Base-by-base conservation (phyloP, 1,140 invertebrate species). In the Drosophila triauraria region DNA sequence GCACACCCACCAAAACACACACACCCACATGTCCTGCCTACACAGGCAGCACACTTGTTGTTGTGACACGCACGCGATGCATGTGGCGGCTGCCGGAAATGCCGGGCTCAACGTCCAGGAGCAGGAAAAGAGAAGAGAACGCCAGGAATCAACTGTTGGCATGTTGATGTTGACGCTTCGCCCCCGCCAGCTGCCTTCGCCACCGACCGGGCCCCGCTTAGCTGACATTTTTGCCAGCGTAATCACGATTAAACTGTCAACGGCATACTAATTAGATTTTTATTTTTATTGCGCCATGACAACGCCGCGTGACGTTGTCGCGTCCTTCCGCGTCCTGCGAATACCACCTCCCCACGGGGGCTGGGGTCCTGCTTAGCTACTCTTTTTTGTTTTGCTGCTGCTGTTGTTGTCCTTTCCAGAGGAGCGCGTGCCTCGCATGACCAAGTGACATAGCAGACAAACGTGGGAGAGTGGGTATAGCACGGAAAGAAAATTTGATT, bases 221-320 rank as follows among this genome's bases (percentile, higher is more conserved):
- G 75, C 68, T 78, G 82, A 72, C 74, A 87, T 88, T 87, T 87
- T 87, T 88, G 84, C 87, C 87, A 87, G 87, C 87, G 87, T 91
- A 91, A 91, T 91, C 87, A 91, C 87, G 87, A 91, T 91, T 91
- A 91, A 91, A 91, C 87, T 91, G 87, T 91, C 87, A 91, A 91
- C 87, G 87, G 87, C 88, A 91, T 91, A 91, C 87, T 91, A 91
- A 91, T 91, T 91, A 91, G 87, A 91, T 91, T 91, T 91, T 91
- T 91, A 91, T 91, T 91, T 91, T 88, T 88, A 88, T 88, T 88
- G 78, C 85, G 85, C 85, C 82, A 88, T 88, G 85, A 88, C 85
- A 88, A 83, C 85, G 75, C 81, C 85, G 81, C 80, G 75, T 88
- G 84, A 88, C 80, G 85, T 70, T 87, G 75, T 74, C 85, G 75